Conservation (phyloP, 2,888 invertebrate species). For the Agrochola lota region DNA sequence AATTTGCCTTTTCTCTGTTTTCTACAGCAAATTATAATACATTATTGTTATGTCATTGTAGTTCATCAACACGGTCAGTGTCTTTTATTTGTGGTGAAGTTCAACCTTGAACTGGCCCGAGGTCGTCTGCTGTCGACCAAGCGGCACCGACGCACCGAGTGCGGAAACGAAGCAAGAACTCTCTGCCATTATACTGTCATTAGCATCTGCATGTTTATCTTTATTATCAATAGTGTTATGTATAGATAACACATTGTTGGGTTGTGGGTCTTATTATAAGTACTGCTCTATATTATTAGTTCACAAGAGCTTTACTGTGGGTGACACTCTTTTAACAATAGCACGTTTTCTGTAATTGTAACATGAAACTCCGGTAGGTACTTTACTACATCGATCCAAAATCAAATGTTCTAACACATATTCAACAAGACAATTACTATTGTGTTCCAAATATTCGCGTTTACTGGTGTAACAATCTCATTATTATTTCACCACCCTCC, state of each 20-base stretch:
- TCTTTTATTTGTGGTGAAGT: conserved; percentile 48
- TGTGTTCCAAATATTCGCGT: conserved; percentile 30
- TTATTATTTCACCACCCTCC: conserved; percentile 67
- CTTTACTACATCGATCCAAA: not conserved
- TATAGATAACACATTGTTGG: conserved; percentile 20
- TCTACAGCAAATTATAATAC: not conserved
- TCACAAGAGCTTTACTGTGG: not conserved
- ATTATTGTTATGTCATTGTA: conserved; percentile 4
- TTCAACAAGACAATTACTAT: conserved; percentile 8
- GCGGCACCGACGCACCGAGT: conserved; percentile 51
- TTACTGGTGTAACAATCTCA: conserved; percentile 42
- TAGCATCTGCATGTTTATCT: conserved; percentile 47
- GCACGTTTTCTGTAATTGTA: not conserved
- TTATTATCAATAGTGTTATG: conserved; percentile 39
- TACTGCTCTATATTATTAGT: not conserved
- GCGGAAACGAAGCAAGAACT: conserved; percentile 59
- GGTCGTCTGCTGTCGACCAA: conserved; percentile 53
- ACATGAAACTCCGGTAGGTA: not conserved
- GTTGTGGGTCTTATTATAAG: conserved; percentile 4
- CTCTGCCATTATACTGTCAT: conserved; percentile 50
- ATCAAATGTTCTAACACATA: not conserved
- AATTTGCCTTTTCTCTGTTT: conserved; percentile 22
- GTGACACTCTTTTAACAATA: not conserved
- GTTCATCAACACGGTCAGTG: conserved; percentile 44
- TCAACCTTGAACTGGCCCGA: conserved; percentile 64